phyloP scores from a whole-genome alignment of 2,888 invertebrate species.

The Fabriciana adippe region DNA sequence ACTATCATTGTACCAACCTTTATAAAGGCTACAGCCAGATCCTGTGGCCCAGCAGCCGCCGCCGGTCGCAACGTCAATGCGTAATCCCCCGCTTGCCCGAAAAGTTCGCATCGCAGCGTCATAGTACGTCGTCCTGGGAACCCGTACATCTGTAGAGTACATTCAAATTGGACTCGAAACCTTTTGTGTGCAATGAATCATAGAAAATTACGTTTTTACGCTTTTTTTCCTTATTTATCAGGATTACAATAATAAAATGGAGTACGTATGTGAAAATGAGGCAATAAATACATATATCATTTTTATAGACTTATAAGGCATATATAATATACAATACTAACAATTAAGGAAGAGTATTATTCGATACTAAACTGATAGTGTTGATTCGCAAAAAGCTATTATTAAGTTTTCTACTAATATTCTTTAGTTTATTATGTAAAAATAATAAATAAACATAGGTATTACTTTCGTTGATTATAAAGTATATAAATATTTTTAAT shows the following conservation, averaged over 20 bases:
- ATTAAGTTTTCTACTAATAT: no score
- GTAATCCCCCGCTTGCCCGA: constrained; percentile 92
- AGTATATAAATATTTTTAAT: constrained; percentile 5
- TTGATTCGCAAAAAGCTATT: no score
- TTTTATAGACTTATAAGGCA: not conserved
- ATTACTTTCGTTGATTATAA: constrained; percentile 3
- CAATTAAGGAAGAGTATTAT: no score
- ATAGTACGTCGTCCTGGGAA: constrained; percentile 87
- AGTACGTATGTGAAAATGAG: not conserved
- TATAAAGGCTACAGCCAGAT: constrained; percentile 86
- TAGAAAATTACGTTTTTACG: constrained; percentile 11
- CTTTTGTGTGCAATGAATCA: constrained; percentile 9
- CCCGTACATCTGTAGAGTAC: constrained; percentile 65
- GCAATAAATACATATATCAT: not conserved
- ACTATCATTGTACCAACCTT: constrained; percentile 77
- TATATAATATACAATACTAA: no score
- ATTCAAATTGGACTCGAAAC: constrained; percentile 9
- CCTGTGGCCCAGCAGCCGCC: constrained; percentile 83
- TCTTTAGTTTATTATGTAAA: no score
- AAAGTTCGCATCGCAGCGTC: constrained; percentile 88
- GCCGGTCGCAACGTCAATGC: constrained; percentile 88
- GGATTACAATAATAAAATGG: constrained; percentile 7
- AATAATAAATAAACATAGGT: no score
- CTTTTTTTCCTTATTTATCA: constrained; percentile 5
- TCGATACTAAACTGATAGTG: no score